These are phyloP conservation scores for Microctenopoma steveboyesi DNA, from an alignment of 2,797 vertebrate genomes.

Conservation along the genomic window DNA sequence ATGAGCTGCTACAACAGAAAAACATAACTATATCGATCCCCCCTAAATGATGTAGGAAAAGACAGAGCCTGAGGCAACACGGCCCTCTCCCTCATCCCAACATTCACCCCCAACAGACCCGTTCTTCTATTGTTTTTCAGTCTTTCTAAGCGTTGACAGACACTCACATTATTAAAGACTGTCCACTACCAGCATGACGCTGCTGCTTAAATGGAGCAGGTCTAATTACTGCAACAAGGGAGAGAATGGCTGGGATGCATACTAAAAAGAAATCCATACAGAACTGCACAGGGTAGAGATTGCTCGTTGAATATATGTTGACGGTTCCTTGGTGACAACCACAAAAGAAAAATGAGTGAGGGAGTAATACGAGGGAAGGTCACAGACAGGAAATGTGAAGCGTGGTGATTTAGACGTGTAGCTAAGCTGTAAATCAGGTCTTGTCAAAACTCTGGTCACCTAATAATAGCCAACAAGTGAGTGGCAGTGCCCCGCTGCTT, in stretches of 20 bases:
- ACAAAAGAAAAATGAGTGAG: conserved; percentile 71
- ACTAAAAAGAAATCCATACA: conserved; percentile 73
- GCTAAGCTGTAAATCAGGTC: conserved; percentile 60
- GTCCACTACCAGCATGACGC: conserved; percentile 68
- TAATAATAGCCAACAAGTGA: conserved; percentile 50
- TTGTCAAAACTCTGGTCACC: conserved; percentile 56
- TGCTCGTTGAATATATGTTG: conserved; percentile 65
- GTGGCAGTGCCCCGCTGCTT: conserved; percentile 36
- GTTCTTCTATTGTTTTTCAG: conserved; percentile 58
- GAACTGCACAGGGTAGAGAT: conserved; percentile 55
- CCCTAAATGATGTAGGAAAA: conserved; percentile 17
- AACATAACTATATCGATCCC: conserved; percentile 35
- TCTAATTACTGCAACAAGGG: conserved; percentile 77
- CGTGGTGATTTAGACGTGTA: conserved; percentile 60
- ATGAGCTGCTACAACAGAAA: conserved; percentile 52
- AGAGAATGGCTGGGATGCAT: conserved; percentile 57
- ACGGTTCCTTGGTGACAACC: conserved; percentile 67
- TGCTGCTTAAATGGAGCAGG: conserved; percentile 74
- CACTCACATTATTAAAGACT: conserved; percentile 76
- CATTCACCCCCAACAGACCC: conserved; percentile 45
- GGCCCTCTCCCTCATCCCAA: conserved; percentile 46
- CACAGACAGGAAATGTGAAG: conserved; percentile 72
- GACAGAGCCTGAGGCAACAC: conserved; percentile 31
- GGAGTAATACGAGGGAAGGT: conserved; percentile 64
- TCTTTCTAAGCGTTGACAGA: conserved; percentile 69